phyloP scores from a whole-genome alignment of 2,113 vertebrate genomes.

The Cololabis saira region DNA sequence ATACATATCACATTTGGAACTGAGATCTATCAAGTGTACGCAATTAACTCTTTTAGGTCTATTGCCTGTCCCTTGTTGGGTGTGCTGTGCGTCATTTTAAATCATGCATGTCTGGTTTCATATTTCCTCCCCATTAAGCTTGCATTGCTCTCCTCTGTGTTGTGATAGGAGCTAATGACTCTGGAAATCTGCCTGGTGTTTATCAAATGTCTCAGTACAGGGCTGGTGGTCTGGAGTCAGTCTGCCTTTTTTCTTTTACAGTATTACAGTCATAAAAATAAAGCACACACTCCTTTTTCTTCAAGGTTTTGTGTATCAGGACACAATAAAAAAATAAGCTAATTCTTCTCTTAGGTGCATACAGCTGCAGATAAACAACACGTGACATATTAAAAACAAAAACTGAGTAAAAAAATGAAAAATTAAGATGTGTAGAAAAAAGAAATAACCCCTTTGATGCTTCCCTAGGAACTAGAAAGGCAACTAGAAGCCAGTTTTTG shows the following conservation, averaged over 20 bases:
- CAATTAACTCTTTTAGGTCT: conserved; percentile 61
- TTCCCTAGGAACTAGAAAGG: too few species aligned
- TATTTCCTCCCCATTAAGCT: conserved; percentile 71
- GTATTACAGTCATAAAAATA: neutral
- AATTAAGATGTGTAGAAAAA: too few species aligned
- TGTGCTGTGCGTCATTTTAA: conserved; percentile 65
- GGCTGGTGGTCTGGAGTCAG: conserved; percentile 49
- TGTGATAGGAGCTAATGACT: conserved; percentile 74
- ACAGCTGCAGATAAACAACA: too few species aligned
- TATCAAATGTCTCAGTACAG: conserved; percentile 60
- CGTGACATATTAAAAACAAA: too few species aligned
- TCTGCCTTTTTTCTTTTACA: conserved; percentile 27
- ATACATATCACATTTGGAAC: conserved; percentile 60
- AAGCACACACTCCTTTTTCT: neutral
- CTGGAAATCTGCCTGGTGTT: conserved; percentile 73
- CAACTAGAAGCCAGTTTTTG: too few species aligned
- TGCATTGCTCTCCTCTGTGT: conserved; percentile 62
- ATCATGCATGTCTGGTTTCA: conserved; percentile 68
- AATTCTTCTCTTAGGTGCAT: neutral
- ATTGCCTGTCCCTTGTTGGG: conserved; percentile 36
- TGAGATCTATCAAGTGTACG: conserved; percentile 36
- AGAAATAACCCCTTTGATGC: too few species aligned
- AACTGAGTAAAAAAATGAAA: too few species aligned
- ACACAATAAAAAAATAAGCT: neutral
- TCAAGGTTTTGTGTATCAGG: too few species aligned